phyloP scores from a whole-genome alignment of 2,797 vertebrate species.

The Hippoglossus hippoglossus region DNA sequence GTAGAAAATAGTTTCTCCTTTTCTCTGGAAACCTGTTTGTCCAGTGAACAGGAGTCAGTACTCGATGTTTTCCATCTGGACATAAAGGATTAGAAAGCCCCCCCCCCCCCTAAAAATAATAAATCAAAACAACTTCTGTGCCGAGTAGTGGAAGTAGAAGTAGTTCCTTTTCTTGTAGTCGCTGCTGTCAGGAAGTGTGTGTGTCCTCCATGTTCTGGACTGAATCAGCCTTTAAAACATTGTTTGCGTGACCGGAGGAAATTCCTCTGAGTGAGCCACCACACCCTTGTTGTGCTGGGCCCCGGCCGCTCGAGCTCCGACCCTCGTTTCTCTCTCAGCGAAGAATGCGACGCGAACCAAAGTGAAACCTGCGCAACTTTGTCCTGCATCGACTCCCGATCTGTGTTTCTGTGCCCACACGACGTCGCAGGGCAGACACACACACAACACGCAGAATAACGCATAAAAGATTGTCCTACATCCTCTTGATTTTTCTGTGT shows the following conservation, averaged over 20 bases:
- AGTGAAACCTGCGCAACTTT: slow-evolving; percentile 29
- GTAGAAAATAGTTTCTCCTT: slow-evolving; percentile 31
- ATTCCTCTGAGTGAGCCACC: slow-evolving; percentile 69
- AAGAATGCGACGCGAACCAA: background rate
- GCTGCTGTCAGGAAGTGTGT: background rate
- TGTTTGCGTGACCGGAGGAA: slow-evolving; percentile 53
- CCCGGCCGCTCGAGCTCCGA: slow-evolving; percentile 53
- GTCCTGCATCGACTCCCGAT: slow-evolving; percentile 11
- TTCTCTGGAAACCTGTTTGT: slow-evolving; percentile 43
- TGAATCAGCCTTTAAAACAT: slow-evolving; percentile 22
- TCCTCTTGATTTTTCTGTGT: background rate
- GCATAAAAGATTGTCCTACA: background rate
- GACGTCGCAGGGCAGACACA: background rate
- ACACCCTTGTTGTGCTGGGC: slow-evolving; percentile 77
- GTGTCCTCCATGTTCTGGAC: background rate
- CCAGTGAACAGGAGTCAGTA: background rate
- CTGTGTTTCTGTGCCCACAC: background rate
- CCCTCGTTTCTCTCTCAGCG: slow-evolving; percentile 34
- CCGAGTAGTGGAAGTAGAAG: too few relatives aligned
- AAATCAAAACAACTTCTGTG: background rate
- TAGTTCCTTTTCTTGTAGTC: too few relatives aligned
- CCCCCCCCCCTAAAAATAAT: too few relatives aligned
- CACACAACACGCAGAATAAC: background rate
- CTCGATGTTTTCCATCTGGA: background rate
- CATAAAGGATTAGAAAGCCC: background rate